Evolutionary conservation across 2,888 invertebrate species (phyloP).

Genomic region (Tuta absoluta): DNA sequence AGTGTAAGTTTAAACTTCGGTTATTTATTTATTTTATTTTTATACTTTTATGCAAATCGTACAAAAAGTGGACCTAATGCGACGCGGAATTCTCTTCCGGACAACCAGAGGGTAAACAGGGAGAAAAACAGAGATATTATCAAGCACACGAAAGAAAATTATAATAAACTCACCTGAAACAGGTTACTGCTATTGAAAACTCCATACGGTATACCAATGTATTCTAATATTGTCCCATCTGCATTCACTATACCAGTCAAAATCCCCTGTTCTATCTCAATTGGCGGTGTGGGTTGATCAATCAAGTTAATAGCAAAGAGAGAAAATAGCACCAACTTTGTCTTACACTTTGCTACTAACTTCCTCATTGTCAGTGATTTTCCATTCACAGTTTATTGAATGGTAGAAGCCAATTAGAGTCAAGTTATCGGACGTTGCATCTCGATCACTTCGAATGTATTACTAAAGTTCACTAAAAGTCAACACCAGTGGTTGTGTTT

Average conservation of each 20-base stretch:
- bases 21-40: background rate
- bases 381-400: background rate
- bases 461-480: conserved; percentile 5
- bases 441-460: background rate
- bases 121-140: too few species aligned
- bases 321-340: conserved; percentile 61
- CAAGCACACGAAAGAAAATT: background rate
- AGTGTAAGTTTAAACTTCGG: too few species aligned
- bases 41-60: too few species aligned
- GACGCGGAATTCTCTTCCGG: too few species aligned
- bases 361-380: background rate
- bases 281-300: conserved; percentile 69
- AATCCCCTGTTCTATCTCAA: conserved; percentile 64
- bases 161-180: conserved; percentile 56
- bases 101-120: too few species aligned
- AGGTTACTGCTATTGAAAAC: conserved; percentile 57
- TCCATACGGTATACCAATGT: conserved; percentile 71
- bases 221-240: conserved; percentile 68
- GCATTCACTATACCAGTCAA: conserved; percentile 64
- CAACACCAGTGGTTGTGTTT: background rate
- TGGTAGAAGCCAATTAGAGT: background rate
- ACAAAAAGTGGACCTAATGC: too few species aligned
- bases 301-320: conserved; percentile 65
- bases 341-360: conserved; percentile 52
- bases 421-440: background rate